Conservation (phyloP, 2,797 vertebrate genomes). For the Premnoplex brunnescens region DNA sequence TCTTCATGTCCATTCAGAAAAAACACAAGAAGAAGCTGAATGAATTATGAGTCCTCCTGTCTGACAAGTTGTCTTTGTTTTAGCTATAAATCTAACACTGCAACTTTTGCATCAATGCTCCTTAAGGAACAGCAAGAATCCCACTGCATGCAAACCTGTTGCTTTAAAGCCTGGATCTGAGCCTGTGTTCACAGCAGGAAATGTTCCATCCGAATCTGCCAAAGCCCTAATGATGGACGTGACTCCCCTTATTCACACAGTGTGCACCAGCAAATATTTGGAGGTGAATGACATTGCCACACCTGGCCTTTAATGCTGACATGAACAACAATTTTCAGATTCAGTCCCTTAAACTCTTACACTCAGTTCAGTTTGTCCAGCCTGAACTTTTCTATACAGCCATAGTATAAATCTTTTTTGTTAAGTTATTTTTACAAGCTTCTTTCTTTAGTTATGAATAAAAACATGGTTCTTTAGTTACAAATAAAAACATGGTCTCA, state of each 20-base stretch:
- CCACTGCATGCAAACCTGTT: background rate
- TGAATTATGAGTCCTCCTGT: background rate
- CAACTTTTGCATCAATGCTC: background rate
- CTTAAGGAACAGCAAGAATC: background rate
- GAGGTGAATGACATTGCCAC: background rate
- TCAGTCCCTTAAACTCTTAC: background rate
- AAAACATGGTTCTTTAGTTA: background rate
- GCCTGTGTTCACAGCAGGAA: background rate
- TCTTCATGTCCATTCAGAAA: background rate
- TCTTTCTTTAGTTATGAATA: background rate
- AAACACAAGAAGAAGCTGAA: background rate
- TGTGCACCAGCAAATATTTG: background rate
- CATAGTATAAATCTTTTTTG: background rate
- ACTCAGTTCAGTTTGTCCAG: background rate
- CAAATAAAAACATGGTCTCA: background rate
- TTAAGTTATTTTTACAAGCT: conserved; percentile 28
- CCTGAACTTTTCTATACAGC: background rate
- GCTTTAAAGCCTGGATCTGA: background rate
- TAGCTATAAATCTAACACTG: background rate
- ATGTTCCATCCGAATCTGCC: background rate
- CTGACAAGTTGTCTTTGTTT: background rate
- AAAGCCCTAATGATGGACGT: background rate
- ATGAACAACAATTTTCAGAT: background rate
- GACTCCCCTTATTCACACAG: background rate
- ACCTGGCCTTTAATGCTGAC: background rate